Base-by-base conservation (phyloP, 2,113 vertebrate genomes). In the Dryoscopus gambensis region DNA sequence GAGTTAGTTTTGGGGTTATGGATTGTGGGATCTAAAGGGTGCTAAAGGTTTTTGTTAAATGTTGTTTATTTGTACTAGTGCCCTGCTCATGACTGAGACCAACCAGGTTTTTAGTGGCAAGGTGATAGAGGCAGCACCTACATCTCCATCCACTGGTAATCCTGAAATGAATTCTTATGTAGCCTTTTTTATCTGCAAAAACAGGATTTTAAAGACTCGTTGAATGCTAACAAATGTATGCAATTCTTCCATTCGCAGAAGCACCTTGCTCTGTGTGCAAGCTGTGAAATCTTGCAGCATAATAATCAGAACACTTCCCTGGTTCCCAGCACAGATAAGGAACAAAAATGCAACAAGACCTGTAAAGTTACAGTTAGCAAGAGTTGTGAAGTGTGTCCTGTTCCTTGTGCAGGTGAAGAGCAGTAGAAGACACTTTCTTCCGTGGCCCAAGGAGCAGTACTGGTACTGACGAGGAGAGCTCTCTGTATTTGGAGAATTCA, bases 191-290 rank as follows among this genome's bases (percentile, higher is more conserved):
- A 92, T 87, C 86, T 94, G 74, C 88, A 94, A 96, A 97, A 96
- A 47, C 77, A 95, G 62, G 70, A 40, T 95, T 95, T 94, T 89
- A 78, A 93, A 93, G 95, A 97, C 96, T 97, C 93, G 94, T 90
- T 95, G 97, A 97, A 97, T 93, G 96, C 52, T 23, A 97, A 96
- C 92, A 96, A 94, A 97, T 97, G 97, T 98, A 98, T 98, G 98
- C 98, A 98, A 93, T 97, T 96, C 94, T 89, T 96, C 86, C 96
- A 79, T 96, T 97, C 57, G 56, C 93, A 97, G 94, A 90, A 96
- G 95, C 97, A 95, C 89, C 53, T 93, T 75, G 75, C 93, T 84
- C 84, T 89, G 83, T 94, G 91, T 96, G 96, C 96, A 96, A 81
- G 89, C 94, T 97, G 96, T 88, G 84, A 97, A 87, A 97, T 92